Conservation (phyloP, 2,888 invertebrate genomes). For the Silvanus unidentatus region DNA sequence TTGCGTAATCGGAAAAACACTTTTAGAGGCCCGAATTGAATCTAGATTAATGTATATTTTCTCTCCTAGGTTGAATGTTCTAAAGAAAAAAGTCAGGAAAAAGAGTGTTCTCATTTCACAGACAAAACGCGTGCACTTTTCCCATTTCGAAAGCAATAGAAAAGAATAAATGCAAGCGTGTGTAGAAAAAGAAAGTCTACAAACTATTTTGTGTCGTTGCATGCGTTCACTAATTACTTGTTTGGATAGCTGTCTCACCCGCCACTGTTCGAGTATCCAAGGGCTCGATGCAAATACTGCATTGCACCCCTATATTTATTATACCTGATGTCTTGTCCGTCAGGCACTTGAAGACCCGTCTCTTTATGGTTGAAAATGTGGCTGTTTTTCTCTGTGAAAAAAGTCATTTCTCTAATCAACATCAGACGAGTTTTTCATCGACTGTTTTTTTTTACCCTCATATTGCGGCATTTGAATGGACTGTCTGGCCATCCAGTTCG, state of each 20-base stretch:
- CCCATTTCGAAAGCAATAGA: too few relatives aligned
- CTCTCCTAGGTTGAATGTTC: too few relatives aligned
- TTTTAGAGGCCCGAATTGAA: too few relatives aligned
- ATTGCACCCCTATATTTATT: constrained; percentile 44
- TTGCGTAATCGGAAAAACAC: too few relatives aligned
- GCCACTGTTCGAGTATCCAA: constrained; percentile 35
- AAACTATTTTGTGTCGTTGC: neutral
- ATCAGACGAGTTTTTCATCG: too few relatives aligned
- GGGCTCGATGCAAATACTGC: constrained; percentile 43
- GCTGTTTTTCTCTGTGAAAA: constrained; percentile 50
- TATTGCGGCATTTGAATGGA: constrained; percentile 35
- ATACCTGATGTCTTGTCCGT: constrained; percentile 43
- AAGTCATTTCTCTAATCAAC: neutral
- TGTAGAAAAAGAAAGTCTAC: neutral
- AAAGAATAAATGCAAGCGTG: neutral
- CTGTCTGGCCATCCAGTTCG: constrained; percentile 36
- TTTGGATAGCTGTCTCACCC: constrained; percentile 38
- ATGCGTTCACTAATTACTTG: constrained; percentile 4
- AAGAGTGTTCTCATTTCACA: too few relatives aligned
- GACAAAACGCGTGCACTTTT: too few relatives aligned
- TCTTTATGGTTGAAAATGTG: constrained; percentile 70
- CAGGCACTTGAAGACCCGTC: constrained; percentile 53
- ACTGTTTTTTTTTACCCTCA: constrained; percentile 35
- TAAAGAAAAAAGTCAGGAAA: too few relatives aligned
- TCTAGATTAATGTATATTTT: too few relatives aligned